Conservation (phyloP, 2,113 vertebrate genomes). For the Girardinichthys multiradiatus region DNA sequence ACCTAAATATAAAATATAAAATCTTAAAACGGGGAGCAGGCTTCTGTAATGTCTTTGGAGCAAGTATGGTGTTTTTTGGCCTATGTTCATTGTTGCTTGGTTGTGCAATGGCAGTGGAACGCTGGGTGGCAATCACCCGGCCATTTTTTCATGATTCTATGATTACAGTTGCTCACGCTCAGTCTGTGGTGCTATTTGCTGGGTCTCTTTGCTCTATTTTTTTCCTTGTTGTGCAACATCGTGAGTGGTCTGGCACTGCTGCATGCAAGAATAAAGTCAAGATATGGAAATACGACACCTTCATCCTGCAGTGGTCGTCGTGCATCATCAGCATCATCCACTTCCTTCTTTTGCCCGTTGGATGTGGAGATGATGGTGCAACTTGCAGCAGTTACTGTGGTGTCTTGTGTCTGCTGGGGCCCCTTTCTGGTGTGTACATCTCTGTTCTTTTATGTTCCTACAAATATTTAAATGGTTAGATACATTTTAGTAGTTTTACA, state of each 20-base stretch:
- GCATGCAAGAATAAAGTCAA: constrained; percentile 70
- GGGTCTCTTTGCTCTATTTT: constrained; percentile 79
- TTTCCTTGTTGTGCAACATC: constrained; percentile 83
- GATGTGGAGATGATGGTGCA: constrained; percentile 88
- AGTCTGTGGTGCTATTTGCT: constrained; percentile 67
- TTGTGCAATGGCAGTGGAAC: constrained; percentile 86
- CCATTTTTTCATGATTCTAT: constrained; percentile 80
- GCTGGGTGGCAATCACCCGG: constrained; percentile 83
- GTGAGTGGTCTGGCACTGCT: constrained; percentile 81
- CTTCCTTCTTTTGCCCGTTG: constrained; percentile 65
- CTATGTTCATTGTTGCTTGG: constrained; percentile 85
- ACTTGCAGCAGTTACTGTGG: constrained; percentile 83
- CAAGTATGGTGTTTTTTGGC: constrained; percentile 87
- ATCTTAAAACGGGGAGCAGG: constrained; percentile 29
- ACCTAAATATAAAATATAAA: constrained; percentile 48
- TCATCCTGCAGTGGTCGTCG: background rate
- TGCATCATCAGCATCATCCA: constrained; percentile 29
- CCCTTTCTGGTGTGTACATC: constrained; percentile 85
- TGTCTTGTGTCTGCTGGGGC: constrained; percentile 88
- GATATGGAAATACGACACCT: constrained; percentile 8
- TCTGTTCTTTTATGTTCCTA: background rate
- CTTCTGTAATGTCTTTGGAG: constrained; percentile 84
- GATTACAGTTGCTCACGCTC: constrained; percentile 76
- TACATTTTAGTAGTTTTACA: constrained; percentile 3
- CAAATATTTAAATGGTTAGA: background rate